Base-by-base conservation (phyloP, 1,140 invertebrate species). In the Hypsibius dujardini region DNA sequence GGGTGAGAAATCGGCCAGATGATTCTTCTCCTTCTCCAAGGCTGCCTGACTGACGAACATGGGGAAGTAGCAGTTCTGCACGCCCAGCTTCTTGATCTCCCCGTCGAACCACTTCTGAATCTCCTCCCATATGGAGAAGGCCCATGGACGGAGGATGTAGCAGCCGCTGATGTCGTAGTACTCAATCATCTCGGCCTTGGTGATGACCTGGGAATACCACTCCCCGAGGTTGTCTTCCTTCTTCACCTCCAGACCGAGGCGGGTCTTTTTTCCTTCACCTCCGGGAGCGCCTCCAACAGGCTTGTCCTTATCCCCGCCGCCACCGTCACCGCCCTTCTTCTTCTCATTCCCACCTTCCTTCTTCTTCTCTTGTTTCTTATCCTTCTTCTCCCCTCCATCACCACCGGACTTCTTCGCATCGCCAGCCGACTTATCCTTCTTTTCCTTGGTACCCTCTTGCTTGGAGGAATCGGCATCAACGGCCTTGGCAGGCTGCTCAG, bases 121-220 rank as follows among this genome's bases (percentile, higher is more conserved):
- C 0, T 78, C 76, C 75, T 98, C 93, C 96, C 96, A 98, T 75
- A 99, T 92, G n/a, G 87, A 82, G 79, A 86, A 98, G 47, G 94
- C 87, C 93, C 94, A 97, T 1, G 94, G 95, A 47, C 95, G 85
- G 42, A 98, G 84, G 75, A 98, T 94, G 78, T 99, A 99, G 81
- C 96, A 99, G 0, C 95, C 95, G 70, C 92, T 96, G 2, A 99
- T 91, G 79, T 99, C 95, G 77, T 98, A 98, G 80, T 99, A 99
- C 79, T 98, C 95, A 56, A 99, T 98, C 86, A 99, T 85, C 82
- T 97, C 92, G 72, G 92, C 88, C 82, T 99, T 98, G 0, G 91
- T 95, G 71, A 99, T 92, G 1, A 97, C 90, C 83, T 98, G 93
- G 1, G 92, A 92, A 80, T 98, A 98, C 96, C 96, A 99, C 73